These are phyloP conservation scores for Caenorhabditis sulstoni DNA, from an alignment of 2,888 invertebrate genomes.

Conservation along the genomic window DNA sequence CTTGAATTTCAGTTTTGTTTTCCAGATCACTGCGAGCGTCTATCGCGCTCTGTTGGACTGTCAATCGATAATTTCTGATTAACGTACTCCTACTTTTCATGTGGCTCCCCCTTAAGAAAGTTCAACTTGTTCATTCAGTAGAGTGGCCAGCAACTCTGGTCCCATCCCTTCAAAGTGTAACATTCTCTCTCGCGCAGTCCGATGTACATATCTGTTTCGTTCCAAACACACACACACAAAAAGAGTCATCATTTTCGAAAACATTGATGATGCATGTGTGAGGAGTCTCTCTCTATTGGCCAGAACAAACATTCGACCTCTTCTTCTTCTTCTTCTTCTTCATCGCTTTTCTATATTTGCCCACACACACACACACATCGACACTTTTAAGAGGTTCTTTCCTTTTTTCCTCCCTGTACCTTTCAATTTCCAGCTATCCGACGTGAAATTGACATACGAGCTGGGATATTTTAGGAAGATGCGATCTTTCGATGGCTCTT, in stretches of 20 bases:
- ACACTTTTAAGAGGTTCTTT: conserved; percentile 17
- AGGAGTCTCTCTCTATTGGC: not conserved
- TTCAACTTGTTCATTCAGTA: no score
- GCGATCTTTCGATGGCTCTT: conserved; percentile 20
- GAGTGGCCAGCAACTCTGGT: no score
- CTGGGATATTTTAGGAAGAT: conserved; percentile 62
- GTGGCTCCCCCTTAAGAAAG: no score
- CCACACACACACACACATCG: conserved; percentile 14
- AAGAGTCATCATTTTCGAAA: conserved; percentile 19
- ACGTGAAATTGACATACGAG: conserved; percentile 62
- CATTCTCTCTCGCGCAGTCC: no score
- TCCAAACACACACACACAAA: not conserved
- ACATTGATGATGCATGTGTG: conserved; percentile 41
- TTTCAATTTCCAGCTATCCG: conserved; percentile 62
- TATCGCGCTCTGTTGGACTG: no score
- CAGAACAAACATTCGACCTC: conserved; percentile 43
- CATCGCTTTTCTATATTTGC: conserved; percentile 23
- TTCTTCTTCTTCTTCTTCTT: not conserved
- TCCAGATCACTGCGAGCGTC: no score
- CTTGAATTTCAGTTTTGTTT: no score
- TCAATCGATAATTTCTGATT: no score
- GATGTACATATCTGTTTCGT: no score
- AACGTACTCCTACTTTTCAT: no score
- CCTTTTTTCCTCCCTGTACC: conserved; percentile 33
- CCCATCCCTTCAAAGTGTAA: no score